phyloP scores from a whole-genome alignment of 2,113 vertebrate genomes.

The Rhinoderma darwinii region DNA sequence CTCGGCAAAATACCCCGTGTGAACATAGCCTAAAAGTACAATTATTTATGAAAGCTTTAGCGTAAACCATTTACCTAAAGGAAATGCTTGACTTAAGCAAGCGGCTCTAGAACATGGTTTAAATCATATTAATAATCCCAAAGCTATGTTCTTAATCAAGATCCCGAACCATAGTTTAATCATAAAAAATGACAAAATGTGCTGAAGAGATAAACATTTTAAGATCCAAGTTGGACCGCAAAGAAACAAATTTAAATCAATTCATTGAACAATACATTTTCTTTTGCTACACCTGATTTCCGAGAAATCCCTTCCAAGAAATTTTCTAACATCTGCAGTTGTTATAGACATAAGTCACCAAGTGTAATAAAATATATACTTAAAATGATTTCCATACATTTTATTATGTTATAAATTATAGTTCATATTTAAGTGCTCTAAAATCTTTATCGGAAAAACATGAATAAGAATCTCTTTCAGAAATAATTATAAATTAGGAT shows the following conservation, averaged over 20 bases:
- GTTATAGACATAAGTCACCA: constrained; percentile 16
- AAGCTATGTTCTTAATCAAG: constrained; percentile 22
- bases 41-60: too few relatives aligned
- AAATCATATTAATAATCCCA: constrained; percentile 19
- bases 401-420: constrained; percentile 17
- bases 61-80: neutral
- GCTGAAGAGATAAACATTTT: neutral
- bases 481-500: neutral
- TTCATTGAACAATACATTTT: constrained; percentile 7
- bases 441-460: neutral
- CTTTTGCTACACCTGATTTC: constrained; percentile 31
- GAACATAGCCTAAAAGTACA: too few relatives aligned
- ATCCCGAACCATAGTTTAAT: neutral
- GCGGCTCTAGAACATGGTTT: neutral
- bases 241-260: constrained; percentile 26
- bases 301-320: constrained; percentile 32
- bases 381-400: constrained; percentile 12
- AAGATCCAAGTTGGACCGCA: neutral
- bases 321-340: constrained; percentile 33
- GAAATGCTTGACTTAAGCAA: neutral
- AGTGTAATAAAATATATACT: constrained; percentile 7
- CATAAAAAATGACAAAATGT: neutral
- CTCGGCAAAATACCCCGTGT: too few relatives aligned
- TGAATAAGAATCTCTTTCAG: neutral
- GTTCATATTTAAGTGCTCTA: neutral